Percentiles rank a stretch among this genome's conserved stretches.
Evolutionary conservation across 2,113 vertebrate species (phyloP).

Genomic region (Mormoops blainvillei): DNA sequence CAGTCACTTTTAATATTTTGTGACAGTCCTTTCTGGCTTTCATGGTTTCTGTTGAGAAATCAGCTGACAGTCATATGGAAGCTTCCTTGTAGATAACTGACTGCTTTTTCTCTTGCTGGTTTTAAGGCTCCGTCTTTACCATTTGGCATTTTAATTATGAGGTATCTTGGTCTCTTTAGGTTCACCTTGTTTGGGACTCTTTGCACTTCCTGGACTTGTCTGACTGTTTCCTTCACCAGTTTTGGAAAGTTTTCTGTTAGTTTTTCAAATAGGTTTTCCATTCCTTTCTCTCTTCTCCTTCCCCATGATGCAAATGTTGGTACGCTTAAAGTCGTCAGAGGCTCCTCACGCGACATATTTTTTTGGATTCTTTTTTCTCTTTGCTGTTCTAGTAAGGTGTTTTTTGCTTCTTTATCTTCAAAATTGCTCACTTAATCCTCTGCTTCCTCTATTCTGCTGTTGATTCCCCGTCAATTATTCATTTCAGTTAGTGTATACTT

Average conservation of each 20-base stretch:
- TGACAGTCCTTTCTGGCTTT: too few species aligned
- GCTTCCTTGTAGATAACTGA: background rate
- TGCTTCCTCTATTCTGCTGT: background rate
- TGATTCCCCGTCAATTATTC: background rate
- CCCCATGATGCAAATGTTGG: too few species aligned
- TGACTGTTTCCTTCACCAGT: background rate
- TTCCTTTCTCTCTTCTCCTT: background rate
- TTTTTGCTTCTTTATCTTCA: background rate
- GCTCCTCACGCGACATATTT: background rate
- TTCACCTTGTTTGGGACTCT: background rate
- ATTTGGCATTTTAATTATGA: background rate
- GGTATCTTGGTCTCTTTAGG: background rate
- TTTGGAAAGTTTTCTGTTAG: background rate
- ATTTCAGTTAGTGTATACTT: too few species aligned
- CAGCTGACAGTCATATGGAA: background rate
- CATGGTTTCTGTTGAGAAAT: background rate
- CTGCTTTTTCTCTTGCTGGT: background rate
- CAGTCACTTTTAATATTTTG: background rate
- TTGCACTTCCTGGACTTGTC: background rate
- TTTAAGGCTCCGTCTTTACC: background rate
- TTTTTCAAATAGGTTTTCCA: background rate
- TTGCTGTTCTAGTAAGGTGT: background rate
- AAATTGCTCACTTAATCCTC: background rate
- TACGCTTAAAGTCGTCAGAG: background rate
- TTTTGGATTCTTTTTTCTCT: background rate